Evolutionary conservation across 2,888 invertebrate species (phyloP), one percentile per base, ranked within the genome.

Genomic region (Diachrysia chrysitis): DNA sequence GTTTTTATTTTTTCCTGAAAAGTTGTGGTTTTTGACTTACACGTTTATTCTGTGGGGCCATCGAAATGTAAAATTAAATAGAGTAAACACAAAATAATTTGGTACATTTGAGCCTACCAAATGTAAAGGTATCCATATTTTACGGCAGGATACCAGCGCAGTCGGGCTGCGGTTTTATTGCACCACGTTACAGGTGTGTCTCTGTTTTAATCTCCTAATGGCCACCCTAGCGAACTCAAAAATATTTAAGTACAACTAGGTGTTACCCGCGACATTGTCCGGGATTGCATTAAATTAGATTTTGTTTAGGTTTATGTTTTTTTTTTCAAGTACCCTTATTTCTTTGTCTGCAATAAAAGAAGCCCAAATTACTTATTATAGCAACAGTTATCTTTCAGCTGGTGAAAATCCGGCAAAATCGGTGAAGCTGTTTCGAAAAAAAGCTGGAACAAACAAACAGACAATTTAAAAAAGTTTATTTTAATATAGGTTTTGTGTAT

Each of bases 161-260:
- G 73, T 70, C 61, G 68, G 66, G 73, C 76, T 85, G 87, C 72
- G 90, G 89, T 89, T 85, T 81, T 81, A 71, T 73, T 83, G 85
- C 86, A 85, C 78, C 82, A 46, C 58, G 81, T 86, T 87, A 87
- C 90, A 91, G 92, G 91, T 92, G 90, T 89, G 88, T 86, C 87
- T 82, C 83, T 82, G 85, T 90, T 93, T 91, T 93, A 93, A 93
- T 93, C 92, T 92, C 83, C 89, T 93, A 93, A 93, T 93, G 91
- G 92, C 72, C 72, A 72, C 80, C 82, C 78, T 76, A 81, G 79
- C 73, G 80, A 82, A 79, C 85, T 81, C 82, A 81, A 79, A 82
- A 73, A 79, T 73, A 62, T 66, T 75, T 12, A 37, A 3, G n/a
- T n/a, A 37, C 3, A 37, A 6, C 42, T 42, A 2, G 16, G 6